Evolutionary conservation across 1,140 invertebrate genomes (phyloP).

Genomic region (Fopius arisanus): DNA sequence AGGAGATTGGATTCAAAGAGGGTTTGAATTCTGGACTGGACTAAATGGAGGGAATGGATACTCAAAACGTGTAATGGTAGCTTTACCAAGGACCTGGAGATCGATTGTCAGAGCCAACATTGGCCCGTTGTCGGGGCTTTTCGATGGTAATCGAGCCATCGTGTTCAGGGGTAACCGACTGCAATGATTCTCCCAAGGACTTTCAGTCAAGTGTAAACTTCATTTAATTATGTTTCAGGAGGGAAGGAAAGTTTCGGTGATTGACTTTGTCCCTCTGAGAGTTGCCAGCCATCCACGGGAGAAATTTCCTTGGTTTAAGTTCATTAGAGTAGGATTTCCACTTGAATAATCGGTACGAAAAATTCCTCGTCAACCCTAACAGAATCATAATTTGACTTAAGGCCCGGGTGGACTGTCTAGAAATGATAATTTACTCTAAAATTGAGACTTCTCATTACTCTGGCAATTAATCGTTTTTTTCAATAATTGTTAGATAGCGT

Average conservation of each 20-base stretch:
- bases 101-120: neutral
- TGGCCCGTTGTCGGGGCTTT: neutral
- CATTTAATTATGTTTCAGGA: neutral
- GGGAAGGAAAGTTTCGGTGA: neutral
- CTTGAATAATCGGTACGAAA: no score
- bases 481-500: no score
- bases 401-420: no score
- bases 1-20: conserved; percentile 1
- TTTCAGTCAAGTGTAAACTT: neutral
- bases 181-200: neutral
- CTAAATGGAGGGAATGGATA: conserved; percentile 23
- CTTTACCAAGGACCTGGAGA: conserved; percentile 9
- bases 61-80: conserved; percentile 23
- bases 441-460: no score
- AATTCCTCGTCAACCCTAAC: no score
- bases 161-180: neutral
- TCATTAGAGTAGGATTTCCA: no score
- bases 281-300: no score
- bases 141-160: neutral
- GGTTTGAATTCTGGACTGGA: neutral
- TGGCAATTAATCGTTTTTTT: no score
- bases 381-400: no score
- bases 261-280: neutral
- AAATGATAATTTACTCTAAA: no score
- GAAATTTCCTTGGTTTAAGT: no score